Evolutionary conservation across 2,888 invertebrate genomes (phyloP), one percentile per base, ranked within the genome.

Genomic region (Rhagonycha lutea): DNA sequence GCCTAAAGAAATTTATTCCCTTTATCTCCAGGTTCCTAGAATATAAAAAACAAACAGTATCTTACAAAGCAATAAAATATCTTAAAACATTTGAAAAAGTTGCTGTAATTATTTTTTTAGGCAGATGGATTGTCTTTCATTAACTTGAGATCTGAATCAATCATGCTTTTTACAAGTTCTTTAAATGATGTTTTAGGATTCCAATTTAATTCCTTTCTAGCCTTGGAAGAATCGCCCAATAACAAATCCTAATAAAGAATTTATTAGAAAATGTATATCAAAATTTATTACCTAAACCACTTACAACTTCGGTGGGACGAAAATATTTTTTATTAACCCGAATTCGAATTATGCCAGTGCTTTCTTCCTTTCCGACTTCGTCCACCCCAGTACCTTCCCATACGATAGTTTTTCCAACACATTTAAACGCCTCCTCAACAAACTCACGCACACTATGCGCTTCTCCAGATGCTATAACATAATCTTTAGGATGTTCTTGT

Each of bases 231-330:
- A 88, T 99, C 98, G n/a, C 99, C 99, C 77, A 96, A 89, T 18
- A 99, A 89, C 65, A 96, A 90, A 86, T 98, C 98, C 95, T 95
- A 78, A 75, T 83, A 85, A 76, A 69, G 32, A 24, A 47, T 32
- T 63, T 32, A 5, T 1, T 61, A 26, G 7, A 29, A 62, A 63
- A 62, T 18, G 29, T 23, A 9, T 9, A 24, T 14, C 2, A n/a
- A 70, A 70, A 60, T 70, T 4, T 62, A 12, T 18, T 11, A 18
- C 7, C 7, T 29, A 24, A 60, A 29, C 61, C 63, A 90, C 94
- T 91, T 86, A 95, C 97, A 84, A 99, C 99, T 94, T 99, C 99
- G 0, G 99, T 98, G 9, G 99, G 99, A 78, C 99, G 92, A 88
- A 98, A 99, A 90, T 95, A 98, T 88, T 96, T 97, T 0, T 96